phyloP scores from a whole-genome alignment of 2,888 invertebrate genomes.

The Tetragonula carbonaria region DNA sequence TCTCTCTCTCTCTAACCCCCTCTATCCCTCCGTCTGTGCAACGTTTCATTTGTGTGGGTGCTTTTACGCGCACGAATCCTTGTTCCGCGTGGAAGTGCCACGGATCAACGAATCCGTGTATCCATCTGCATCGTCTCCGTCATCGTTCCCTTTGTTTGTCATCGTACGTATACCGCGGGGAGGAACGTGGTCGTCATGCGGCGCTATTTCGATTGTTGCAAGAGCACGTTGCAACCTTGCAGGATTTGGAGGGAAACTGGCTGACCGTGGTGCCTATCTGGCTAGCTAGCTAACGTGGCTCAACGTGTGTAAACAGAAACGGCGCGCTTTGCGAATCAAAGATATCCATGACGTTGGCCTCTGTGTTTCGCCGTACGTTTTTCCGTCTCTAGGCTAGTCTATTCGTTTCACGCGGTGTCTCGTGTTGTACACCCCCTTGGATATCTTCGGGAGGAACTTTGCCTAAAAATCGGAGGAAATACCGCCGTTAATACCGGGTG shows the following conservation, averaged over 20 bases:
- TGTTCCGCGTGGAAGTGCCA: constrained; percentile 6
- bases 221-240: not conserved
- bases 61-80: constrained; percentile 16
- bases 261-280: not conserved
- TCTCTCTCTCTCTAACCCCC: not conserved
- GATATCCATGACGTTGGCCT: not conserved
- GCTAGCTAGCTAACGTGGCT: not conserved
- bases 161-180: not conserved
- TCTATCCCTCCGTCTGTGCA: not conserved
- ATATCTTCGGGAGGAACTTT: not conserved
- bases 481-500: not conserved
- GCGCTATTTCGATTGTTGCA: not conserved
- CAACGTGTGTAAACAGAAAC: constrained; percentile 28
- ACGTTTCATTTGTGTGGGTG: constrained; percentile 21
- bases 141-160: not conserved
- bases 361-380: not conserved
- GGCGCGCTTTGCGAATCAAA: constrained; percentile 14
- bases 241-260: constrained; percentile 49
- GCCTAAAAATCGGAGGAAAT: not conserved
- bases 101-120: not conserved
- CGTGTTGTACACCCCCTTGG: not conserved
- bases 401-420: not conserved
- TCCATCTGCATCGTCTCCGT: not conserved
- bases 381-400: not conserved
- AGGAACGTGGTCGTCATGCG: not conserved